Conservation (phyloP, 2,113 vertebrate species). For the Rhodinocichla rosea region DNA sequence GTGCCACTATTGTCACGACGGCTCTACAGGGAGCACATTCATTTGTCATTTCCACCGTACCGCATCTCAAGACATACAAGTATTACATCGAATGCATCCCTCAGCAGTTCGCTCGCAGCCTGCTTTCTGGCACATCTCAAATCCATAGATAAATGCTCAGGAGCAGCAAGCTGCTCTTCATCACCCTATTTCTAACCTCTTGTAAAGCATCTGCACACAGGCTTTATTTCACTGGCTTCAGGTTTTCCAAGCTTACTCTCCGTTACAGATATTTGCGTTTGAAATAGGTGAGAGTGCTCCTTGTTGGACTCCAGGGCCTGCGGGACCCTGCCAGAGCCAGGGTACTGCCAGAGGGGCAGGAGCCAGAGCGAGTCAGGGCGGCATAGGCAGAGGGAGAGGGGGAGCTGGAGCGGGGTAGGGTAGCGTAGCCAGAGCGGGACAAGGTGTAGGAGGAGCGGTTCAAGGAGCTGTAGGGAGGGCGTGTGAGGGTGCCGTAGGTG, state of each 20-base stretch:
- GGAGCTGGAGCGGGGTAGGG: slow-evolving; percentile 8
- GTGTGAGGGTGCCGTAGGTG: neutral
- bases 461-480: neutral
- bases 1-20: neutral
- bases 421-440: neutral
- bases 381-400: slow-evolving; percentile 7
- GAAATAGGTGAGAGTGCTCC: slow-evolving; percentile 11
- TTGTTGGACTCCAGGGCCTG: neutral
- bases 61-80: neutral
- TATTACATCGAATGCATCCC: neutral
- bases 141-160: neutral
- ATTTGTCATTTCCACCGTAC: neutral
- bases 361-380: neutral
- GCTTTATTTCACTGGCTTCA: neutral
- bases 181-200: neutral
- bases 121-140: neutral
- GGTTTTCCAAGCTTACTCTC: neutral
- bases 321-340: neutral
- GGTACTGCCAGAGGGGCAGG: neutral
- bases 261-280: slow-evolving; percentile 14
- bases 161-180: neutral
- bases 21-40: neutral
- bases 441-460: slow-evolving; percentile 1
- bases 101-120: neutral
- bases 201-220: neutral